Evolutionary conservation across 1,140 invertebrate species (phyloP).

Genomic region (Scaptomyza hsui): DNA sequence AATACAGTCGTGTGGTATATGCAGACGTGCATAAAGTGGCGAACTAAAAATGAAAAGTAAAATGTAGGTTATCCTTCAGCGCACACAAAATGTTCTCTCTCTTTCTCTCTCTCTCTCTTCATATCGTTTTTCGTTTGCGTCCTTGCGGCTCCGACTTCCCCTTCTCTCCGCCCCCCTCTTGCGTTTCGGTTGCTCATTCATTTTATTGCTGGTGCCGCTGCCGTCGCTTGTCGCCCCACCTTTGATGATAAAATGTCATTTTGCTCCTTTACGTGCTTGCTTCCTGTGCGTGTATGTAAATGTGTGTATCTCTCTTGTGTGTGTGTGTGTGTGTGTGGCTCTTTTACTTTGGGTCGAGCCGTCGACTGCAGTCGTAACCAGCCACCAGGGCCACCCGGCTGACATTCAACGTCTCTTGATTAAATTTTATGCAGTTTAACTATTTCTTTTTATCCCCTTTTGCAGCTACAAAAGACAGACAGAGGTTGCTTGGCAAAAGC

Average conservation of each 20-base stretch:
- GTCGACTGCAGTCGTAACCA: conserved; percentile 34
- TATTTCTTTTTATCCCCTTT: conserved; percentile 55
- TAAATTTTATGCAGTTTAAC: conserved; percentile 83
- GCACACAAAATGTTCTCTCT: conserved; percentile 65
- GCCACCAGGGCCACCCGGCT: conserved; percentile 75
- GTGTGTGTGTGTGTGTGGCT: conserved; percentile 30
- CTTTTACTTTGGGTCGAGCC: conserved; percentile 13
- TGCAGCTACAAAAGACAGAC: conserved; percentile 23
- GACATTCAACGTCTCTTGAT: conserved; percentile 80
- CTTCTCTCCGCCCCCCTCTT: neutral
- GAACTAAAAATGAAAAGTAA: conserved; percentile 80
- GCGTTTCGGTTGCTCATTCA: conserved; percentile 47
- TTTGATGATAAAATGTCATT: conserved; percentile 82
- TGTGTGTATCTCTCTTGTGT: neutral
- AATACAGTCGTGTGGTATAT: conserved; percentile 19
- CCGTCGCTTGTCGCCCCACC: conserved; percentile 58
- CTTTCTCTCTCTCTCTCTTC: neutral
- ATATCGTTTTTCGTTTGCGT: conserved; percentile 6
- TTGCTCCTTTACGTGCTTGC: conserved; percentile 77
- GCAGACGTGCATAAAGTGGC: conserved; percentile 68
- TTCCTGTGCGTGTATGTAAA: neutral
- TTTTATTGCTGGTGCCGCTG: conserved; percentile 48
- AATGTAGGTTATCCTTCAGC: conserved; percentile 80
- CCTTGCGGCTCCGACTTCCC: neutral
- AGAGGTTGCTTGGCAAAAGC: neutral